Conservation (phyloP, 2,797 vertebrate genomes). For the Periophthalmus magnuspinnatus region DNA sequence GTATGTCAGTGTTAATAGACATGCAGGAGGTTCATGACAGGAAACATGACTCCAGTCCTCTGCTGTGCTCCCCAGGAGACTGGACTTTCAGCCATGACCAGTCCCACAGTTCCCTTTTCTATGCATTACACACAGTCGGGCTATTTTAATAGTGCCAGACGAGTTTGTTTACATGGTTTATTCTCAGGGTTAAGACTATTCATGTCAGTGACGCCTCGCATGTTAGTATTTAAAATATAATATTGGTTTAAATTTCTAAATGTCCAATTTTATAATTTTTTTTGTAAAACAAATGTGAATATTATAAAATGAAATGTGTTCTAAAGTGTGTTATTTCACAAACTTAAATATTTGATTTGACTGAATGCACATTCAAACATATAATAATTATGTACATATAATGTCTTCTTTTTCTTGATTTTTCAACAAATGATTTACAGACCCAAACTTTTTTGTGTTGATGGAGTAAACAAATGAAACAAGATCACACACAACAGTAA, state of each 20-base stretch:
- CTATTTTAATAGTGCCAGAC: conserved; percentile 70
- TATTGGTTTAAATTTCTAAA: not conserved
- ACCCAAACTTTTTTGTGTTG: no score
- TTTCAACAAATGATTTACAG: no score
- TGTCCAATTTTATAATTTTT: not conserved
- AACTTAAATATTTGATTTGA: no score
- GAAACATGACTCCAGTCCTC: conserved; percentile 61
- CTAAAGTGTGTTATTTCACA: no score
- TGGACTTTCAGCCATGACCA: conserved; percentile 56
- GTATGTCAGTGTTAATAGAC: conserved; percentile 72
- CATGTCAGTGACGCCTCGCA: conserved; percentile 46
- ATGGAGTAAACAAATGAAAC: no score
- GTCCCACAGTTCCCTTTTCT: conserved; percentile 61
- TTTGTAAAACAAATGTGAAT: not conserved
- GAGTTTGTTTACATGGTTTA: conserved; percentile 73
- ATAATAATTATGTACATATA: no score
- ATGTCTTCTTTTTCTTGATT: no score
- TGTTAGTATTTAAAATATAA: conserved; percentile 39
- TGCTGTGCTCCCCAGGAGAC: conserved; percentile 49
- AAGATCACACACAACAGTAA: no score
- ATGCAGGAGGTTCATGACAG: conserved; percentile 70
- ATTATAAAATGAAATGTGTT: not conserved
- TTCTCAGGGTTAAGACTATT: conserved; percentile 66
- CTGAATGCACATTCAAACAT: no score
- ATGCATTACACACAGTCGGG: conserved; percentile 71